Evolutionary conservation across 2,797 vertebrate genomes (phyloP).

Genomic region (Agapornis canus): DNA sequence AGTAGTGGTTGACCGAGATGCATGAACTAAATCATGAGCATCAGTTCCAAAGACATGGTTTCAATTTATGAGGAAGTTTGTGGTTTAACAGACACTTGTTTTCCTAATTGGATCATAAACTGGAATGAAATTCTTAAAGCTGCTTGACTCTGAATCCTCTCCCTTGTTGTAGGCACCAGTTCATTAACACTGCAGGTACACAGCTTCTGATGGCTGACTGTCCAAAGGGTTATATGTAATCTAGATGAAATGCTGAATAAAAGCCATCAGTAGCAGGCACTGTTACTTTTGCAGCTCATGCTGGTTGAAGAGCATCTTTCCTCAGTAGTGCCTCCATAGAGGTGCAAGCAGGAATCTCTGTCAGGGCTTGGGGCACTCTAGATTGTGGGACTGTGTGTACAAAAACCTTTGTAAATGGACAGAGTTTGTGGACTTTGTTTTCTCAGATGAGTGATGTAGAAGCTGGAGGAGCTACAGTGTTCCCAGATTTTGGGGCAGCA

Average conservation of each 20-base stretch:
- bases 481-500: constrained; percentile 94
- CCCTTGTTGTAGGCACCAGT: neutral
- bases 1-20: constrained; percentile 50
- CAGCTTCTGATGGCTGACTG: neutral
- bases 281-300: neutral
- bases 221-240: neutral
- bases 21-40: neutral
- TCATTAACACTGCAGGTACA: neutral
- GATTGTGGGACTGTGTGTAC: neutral
- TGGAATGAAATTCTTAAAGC: neutral
- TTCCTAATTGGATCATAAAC: constrained; percentile 1
- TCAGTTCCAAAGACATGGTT: constrained; percentile 16
- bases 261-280: neutral
- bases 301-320: neutral
- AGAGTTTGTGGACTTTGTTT: constrained; percentile 33
- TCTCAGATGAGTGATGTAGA: constrained; percentile 95
- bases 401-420: neutral
- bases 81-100: constrained; percentile 25
- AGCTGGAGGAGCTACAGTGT: constrained; percentile 95
- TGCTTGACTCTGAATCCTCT: neutral
- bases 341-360: neutral
- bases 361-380: neutral
- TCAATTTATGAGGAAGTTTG: constrained; percentile 42
- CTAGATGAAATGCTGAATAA: neutral
- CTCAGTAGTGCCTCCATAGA: neutral